Base-by-base conservation (phyloP, 2,113 vertebrate species). In the Telmatochromis sp. region DNA sequence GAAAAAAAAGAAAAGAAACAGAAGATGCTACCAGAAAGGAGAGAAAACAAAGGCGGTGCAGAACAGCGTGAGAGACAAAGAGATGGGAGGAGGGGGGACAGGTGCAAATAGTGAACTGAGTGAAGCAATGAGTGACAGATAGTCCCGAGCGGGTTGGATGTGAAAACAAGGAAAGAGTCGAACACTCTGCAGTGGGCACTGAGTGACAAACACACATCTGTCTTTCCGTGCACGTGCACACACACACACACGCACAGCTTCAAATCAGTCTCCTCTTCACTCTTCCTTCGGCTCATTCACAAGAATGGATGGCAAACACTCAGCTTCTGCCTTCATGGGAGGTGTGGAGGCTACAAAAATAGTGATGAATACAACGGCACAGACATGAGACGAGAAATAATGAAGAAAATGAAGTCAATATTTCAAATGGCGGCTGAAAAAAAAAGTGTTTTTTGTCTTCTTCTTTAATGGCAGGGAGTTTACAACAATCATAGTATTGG, bases 41-140 rank as follows among this genome's bases (percentile, higher is more conserved):
- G 55, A 68, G 51, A 88, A 85, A 57, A 91, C 58, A 83, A 88
- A 86, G 82, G 85, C 42, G 10, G 80, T 35, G 92, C 55, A 85
- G 90, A 85, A 82, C 17, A 80, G 84, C 73, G 87, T 68, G 83
- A 31, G 89, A 94, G 91, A 89, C 86, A 84, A 88, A 85, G 73
- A 63, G 70, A 93, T 51, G 83, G 60, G 60, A 87, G 57, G 70
- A 49, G 83, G 65, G 65, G 86, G 75, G 89, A 91, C 92, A 89
- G 91, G 89, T 93, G 94, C 78, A 90, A 91, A 92, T 73, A 75
- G 82, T 90, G 92, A 93, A 83, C 47, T 83, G 93, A 91, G 91
- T 75, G 89, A 87, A 90, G 92, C 93, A 79, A 80, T 93, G 94
- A 96, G 87, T 94, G 94, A 92, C 94, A 95, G 88, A 55, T 57